phyloP scores from a whole-genome alignment of 1,140 invertebrate genomes.

The Aricia agestis region DNA sequence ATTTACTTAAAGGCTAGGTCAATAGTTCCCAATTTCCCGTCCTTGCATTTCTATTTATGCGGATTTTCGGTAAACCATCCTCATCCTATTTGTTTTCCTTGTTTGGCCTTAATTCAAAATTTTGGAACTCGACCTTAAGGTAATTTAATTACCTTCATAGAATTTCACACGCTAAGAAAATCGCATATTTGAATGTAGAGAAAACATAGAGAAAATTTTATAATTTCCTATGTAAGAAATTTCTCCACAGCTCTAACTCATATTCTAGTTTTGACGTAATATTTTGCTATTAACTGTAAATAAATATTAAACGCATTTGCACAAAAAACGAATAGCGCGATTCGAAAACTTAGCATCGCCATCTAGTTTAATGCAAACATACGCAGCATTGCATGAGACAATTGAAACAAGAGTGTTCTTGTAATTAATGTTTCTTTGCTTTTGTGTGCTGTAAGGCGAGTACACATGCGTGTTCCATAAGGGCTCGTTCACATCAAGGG shows the following conservation, averaged over 20 bases:
- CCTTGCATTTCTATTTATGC: background rate
- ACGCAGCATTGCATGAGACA: background rate
- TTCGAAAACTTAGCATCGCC: background rate
- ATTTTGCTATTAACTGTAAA: background rate
- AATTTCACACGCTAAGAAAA: no score
- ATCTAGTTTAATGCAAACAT: slow-evolving; percentile 3
- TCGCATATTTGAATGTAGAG: no score
- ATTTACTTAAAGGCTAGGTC: no score
- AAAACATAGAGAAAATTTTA: no score
- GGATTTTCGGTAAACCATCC: background rate
- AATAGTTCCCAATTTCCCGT: background rate
- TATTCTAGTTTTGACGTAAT: no score
- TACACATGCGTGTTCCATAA: background rate
- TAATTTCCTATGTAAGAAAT: no score
- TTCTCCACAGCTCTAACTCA: no score
- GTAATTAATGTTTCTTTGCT: background rate
- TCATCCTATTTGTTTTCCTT: background rate
- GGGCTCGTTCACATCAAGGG: slow-evolving; percentile 1
- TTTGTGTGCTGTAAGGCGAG: background rate
- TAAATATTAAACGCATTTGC: background rate
- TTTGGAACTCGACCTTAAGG: background rate
- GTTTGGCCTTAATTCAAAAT: background rate
- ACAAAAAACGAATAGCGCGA: background rate
- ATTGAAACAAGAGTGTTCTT: background rate
- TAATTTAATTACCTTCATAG: background rate